phyloP scores from a whole-genome alignment of 1,140 invertebrate genomes.

The Aphis craccivora region DNA sequence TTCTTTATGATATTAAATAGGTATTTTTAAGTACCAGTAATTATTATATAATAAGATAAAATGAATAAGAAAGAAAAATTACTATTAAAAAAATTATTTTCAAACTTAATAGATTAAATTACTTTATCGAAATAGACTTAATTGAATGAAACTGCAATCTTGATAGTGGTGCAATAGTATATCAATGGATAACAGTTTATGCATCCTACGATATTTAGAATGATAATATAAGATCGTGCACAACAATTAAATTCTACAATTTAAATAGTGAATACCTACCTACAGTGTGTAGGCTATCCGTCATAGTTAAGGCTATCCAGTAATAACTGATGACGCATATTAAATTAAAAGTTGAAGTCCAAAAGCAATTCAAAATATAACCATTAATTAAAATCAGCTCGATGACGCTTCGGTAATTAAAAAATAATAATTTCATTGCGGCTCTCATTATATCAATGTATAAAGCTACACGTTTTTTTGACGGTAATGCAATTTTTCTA shows the following conservation, averaged over 20 bases:
- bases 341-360: neutral
- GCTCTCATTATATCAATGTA: neutral
- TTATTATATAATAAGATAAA: conserved; percentile 16
- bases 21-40: neutral
- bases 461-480: neutral
- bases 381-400: conserved; percentile 21
- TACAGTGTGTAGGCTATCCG: neutral
- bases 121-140: neutral
- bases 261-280: neutral
- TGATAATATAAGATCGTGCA: neutral
- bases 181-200: conserved; percentile 24
- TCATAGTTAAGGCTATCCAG: neutral
- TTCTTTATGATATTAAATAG: neutral
- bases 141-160: neutral
- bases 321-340: neutral
- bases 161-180: neutral
- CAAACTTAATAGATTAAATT: neutral
- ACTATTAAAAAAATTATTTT: neutral
- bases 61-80: neutral
- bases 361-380: neutral
- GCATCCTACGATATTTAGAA: neutral
- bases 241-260: neutral
- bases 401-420: neutral
- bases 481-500: neutral
- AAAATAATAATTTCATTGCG: neutral